Conservation (phyloP, 1,140 invertebrate species). For the Coptotermes formosanus region DNA sequence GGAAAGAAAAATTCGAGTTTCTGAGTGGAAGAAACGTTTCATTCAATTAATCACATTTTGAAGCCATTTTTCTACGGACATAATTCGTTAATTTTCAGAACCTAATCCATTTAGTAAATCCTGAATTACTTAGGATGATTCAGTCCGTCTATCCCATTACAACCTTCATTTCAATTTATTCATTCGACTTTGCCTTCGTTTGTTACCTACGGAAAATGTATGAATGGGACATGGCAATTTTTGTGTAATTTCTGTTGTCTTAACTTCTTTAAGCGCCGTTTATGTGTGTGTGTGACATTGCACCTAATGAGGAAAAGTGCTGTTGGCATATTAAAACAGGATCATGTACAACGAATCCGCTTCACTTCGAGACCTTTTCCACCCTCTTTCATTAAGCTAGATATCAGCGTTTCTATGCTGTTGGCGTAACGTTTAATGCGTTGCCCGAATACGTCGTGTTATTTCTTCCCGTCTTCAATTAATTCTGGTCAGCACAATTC, state of each 20-base stretch:
- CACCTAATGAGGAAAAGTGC: background rate
- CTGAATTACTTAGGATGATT: background rate
- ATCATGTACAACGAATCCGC: no score
- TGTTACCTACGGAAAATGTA: background rate
- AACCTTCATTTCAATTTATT: background rate
- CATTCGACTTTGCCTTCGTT: background rate
- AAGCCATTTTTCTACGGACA: background rate
- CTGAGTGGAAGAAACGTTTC: background rate
- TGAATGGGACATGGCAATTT: background rate
- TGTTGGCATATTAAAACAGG: background rate
- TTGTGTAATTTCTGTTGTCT: background rate
- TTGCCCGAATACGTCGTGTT: no score
- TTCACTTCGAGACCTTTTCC: background rate
- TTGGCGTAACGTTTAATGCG: no score
- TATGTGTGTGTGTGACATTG: background rate
- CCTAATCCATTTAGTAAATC: background rate
- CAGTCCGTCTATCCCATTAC: background rate
- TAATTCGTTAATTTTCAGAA: background rate
- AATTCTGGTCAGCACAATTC: no score
- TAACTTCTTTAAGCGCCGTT: background rate
- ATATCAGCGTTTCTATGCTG: background rate
- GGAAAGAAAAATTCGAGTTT: background rate
- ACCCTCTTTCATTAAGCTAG: background rate
- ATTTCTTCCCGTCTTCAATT: no score
- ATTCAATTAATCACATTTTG: background rate